Conservation (phyloP, 2,888 invertebrate genomes). For the Lycaena phlaeas region DNA sequence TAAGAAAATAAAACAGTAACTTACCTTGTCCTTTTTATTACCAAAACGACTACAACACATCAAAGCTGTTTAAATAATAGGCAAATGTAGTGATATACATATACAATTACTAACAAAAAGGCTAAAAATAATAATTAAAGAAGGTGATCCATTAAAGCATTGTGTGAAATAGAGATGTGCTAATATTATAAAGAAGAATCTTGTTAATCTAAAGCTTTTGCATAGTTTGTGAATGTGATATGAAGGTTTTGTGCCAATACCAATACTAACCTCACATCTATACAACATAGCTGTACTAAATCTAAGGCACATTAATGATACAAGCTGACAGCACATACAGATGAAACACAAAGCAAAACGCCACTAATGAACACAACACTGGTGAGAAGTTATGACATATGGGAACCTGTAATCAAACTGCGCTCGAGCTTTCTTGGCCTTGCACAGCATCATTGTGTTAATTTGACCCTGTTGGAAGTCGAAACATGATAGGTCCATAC, state of each 20-base stretch:
- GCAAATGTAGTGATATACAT: too few relatives aligned
- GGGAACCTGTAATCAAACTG: constrained; percentile 80
- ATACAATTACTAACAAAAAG: too few relatives aligned
- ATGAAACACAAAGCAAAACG: constrained; percentile 55
- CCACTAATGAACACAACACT: constrained; percentile 69
- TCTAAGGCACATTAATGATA: constrained; percentile 18
- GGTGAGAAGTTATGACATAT: constrained; percentile 51
- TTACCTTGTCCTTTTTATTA: too few relatives aligned
- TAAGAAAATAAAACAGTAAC: too few relatives aligned
- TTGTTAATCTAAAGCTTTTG: constrained; percentile 10
- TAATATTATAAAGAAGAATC: background rate
- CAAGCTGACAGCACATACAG: constrained; percentile 29
- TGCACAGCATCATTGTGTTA: constrained; percentile 78
- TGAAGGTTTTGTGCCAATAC: constrained; percentile 10
- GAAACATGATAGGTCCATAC: constrained; percentile 85
- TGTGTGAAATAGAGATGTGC: constrained; percentile 1
- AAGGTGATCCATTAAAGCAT: too few relatives aligned
- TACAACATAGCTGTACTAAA: background rate
- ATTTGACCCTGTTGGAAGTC: constrained; percentile 88
- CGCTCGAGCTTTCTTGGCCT: constrained; percentile 79
- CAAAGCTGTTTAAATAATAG: too few relatives aligned
- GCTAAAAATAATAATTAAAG: too few relatives aligned
- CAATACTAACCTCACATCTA: constrained; percentile 11
- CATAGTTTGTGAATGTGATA: constrained; percentile 13
- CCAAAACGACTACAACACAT: too few relatives aligned